Base-by-base conservation (phyloP, 2,888 invertebrate species). In the Tetheella fluctuosa region DNA sequence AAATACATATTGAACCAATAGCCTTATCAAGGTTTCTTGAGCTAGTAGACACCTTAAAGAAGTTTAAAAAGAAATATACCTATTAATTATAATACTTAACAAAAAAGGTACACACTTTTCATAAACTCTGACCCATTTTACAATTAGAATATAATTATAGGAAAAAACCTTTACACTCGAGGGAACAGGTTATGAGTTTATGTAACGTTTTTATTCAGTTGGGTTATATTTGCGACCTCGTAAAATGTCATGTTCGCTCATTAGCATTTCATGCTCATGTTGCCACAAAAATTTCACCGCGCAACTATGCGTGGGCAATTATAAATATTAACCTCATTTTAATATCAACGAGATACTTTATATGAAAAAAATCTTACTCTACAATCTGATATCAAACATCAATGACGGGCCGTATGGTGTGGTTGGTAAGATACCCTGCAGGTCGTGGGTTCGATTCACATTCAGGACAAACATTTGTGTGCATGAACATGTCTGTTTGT, bases 251-350 rank as follows among this genome's bases (percentile, higher is more conserved):
- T 79, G 75, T 75, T 71, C 65, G 64, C 77, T 80, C 83, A 80
- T 85, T 85, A 81, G 77, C 73, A 76, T 79, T 81, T 79, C 79
- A 82, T 80, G 79, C 81, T 77, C 70, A 74, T 69, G 75, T 77
- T 74, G 64, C 77, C 76, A 77, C 77, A 77, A 80, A 77, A 80
- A 80, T 75, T 68, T 68, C 64, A 59, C 39, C 56, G 67, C 65
- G 64, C 68, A 65, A 61, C 68, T 76, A 77, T 81, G 82, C 78
- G 80, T 76, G 73, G 75, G 76, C 74, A 79, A 80, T 81, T 81
- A 81, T 79, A 76, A 73, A 73, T 76, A 75, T 79, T 79, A 80
- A 77, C 79, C 77, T 78, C 77, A 74, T 75, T 68, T 64, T 63
- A 67, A 60, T 64, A 65, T 60, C 59, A 60, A 59, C 63, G 62